Evolutionary conservation across 2,888 invertebrate species (phyloP), one percentile per base, ranked within the genome.

Genomic region (Noctua pronuba): DNA sequence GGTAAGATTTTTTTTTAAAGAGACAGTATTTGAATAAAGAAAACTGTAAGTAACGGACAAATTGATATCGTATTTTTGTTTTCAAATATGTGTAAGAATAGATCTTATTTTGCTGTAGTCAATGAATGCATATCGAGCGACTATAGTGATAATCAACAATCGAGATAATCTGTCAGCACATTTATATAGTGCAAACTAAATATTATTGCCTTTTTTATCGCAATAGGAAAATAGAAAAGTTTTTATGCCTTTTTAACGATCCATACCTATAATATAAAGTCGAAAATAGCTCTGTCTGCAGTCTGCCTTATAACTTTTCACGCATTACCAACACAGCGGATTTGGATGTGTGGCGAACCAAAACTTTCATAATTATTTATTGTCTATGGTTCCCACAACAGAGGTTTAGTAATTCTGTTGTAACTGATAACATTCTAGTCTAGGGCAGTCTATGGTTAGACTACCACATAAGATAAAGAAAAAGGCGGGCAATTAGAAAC

Each of bases 21-120:
- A 13, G 0, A n/a, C 0, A 13, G 2, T 5, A 6, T n/a, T 55
- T 55, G 13, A n/a, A 11, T n/a, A n/a, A n/a, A 55, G 1, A 2
- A n/a, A 5, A 13, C 55, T 55, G n/a, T n/a, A n/a, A n/a, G n/a
- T n/a, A n/a, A n/a, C n/a, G n/a, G n/a, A n/a, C n/a, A n/a, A n/a
- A n/a, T n/a, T n/a, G n/a, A n/a, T n/a, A n/a, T n/a, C n/a, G n/a
- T n/a, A n/a, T n/a, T 55, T n/a, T 55, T 52, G n/a, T 11, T n/a
- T 55, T n/a, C n/a, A 52, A 49, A 21, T 49, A 24, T 52, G 24
- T n/a, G 11, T 10, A n/a, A 52, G 52, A 52, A 52, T 3, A 55
- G n/a, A n/a, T 55, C 55, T 55, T 55, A n/a, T 49, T 44, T 13
- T 44, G 16, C 6, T 38, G 0, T 4, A 7, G 4, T 44, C 13